Conservation (phyloP, 64 coral and sea anemone genomes). For the Montipora capricornis region DNA sequence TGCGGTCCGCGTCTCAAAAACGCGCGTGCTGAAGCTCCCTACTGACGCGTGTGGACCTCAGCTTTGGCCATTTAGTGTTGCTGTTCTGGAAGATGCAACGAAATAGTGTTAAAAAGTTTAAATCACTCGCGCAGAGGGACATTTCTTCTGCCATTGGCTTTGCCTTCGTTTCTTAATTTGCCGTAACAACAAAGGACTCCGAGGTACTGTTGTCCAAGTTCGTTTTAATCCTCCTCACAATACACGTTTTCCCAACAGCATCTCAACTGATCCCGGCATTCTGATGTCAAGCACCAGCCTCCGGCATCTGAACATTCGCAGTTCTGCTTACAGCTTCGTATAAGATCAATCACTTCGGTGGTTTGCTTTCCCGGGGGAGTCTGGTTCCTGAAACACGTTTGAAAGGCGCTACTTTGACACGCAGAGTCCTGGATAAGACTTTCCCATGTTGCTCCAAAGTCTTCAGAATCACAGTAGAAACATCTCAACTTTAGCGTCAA, state of each 20-base stretch:
- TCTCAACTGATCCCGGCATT: slow-evolving; percentile 60
- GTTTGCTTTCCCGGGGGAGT: slow-evolving; percentile 73
- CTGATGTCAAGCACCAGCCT: slow-evolving; percentile 70
- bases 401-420: slow-evolving; percentile 75
- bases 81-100: too few relatives aligned
- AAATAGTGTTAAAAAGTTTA: too few relatives aligned
- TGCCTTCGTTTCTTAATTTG: too few relatives aligned
- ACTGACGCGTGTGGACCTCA: too few relatives aligned
- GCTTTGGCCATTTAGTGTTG: too few relatives aligned
- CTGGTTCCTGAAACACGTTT: slow-evolving; percentile 78
- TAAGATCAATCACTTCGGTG: slow-evolving; percentile 83
- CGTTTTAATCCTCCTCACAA: slow-evolving; percentile 48
- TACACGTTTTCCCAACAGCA: slow-evolving; percentile 87
- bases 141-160: too few relatives aligned
- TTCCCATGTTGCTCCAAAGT: slow-evolving; percentile 76
- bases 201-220: neutral
- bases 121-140: too few relatives aligned
- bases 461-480: slow-evolving; percentile 87
- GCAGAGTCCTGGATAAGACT: slow-evolving; percentile 61
- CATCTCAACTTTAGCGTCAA: slow-evolving; percentile 86
- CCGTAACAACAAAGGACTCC: too few relatives aligned
- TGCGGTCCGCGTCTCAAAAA: too few relatives aligned
- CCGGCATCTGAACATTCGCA: slow-evolving; percentile 79
- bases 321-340: slow-evolving; percentile 68
- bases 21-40: too few relatives aligned